Conservation (phyloP, 1,140 invertebrate species). For the Andrena cerasifolii region DNA sequence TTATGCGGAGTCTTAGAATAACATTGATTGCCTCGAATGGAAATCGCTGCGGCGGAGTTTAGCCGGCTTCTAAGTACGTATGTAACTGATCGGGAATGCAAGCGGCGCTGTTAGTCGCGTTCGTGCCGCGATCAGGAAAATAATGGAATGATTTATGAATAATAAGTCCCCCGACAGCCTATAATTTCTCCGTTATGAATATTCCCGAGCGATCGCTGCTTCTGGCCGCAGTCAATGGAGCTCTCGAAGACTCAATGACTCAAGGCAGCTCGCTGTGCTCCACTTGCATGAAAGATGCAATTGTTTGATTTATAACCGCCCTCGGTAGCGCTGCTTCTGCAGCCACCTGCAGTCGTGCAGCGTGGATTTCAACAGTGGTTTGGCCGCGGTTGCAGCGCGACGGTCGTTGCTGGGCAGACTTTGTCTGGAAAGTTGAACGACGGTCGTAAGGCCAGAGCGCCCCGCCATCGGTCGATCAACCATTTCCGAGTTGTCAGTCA, state of each 20-base stretch:
- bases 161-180: not conserved
- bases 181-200: conserved; percentile 27
- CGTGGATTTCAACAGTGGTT: no score
- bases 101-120: conserved; percentile 2
- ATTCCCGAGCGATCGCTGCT: not conserved
- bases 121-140: not conserved
- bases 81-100: conserved; percentile 15
- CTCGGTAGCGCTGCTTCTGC: no score
- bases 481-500: conserved; percentile 38
- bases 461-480: conserved; percentile 35
- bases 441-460: conserved; percentile 8
- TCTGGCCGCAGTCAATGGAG: not conserved
- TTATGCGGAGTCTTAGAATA: no score
- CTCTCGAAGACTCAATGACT: no score
- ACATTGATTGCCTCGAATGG: no score
- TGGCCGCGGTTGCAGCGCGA: not conserved
- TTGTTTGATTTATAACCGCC: not conserved
- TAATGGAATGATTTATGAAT: conserved; percentile 38
- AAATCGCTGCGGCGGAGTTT: not conserved
- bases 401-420: not conserved
- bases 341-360: no score
- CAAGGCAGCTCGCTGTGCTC: not conserved
- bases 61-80: not conserved
- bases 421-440: not conserved
- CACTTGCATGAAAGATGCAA: not conserved